phyloP scores from a whole-genome alignment of 2,888 invertebrate species.

The Cataglyphis rosenhaueri region DNA sequence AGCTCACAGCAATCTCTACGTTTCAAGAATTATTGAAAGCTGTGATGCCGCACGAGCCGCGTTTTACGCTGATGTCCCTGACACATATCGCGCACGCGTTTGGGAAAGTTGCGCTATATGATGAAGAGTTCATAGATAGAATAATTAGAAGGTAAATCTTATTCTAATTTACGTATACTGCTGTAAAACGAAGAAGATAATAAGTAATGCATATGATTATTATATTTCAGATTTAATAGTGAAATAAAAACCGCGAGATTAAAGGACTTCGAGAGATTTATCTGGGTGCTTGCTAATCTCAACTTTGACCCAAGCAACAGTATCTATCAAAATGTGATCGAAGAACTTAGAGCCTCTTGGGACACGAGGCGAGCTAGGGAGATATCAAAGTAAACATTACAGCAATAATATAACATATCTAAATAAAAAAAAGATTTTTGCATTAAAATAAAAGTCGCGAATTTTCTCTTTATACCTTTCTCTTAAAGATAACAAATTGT shows the following conservation, averaged over 20 bases:
- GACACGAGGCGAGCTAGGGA: conserved; percentile 40
- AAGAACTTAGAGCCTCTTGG: conserved; percentile 85
- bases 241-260: conserved; percentile 87
- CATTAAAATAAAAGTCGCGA: neutral
- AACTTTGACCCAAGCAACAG: conserved; percentile 86
- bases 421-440: neutral
- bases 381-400: conserved; percentile 34
- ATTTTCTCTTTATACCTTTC: neutral
- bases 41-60: conserved; percentile 86
- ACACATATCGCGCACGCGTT: conserved; percentile 90
- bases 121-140: conserved; percentile 85
- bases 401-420: neutral
- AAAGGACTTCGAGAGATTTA: conserved; percentile 92
- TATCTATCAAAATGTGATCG: conserved; percentile 84
- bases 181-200: neutral
- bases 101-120: conserved; percentile 86
- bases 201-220: neutral
- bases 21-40: conserved; percentile 49
- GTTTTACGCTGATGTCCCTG: conserved; percentile 88
- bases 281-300: conserved; percentile 88
- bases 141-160: conserved; percentile 85
- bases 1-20: neutral
- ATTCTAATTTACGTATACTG: neutral
- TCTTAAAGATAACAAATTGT: conserved; percentile 3
- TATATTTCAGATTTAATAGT: conserved; percentile 83